These are phyloP conservation scores for Pseudochirops cupreus DNA, from an alignment of 2,797 vertebrate species.

Conservation along the genomic window DNA sequence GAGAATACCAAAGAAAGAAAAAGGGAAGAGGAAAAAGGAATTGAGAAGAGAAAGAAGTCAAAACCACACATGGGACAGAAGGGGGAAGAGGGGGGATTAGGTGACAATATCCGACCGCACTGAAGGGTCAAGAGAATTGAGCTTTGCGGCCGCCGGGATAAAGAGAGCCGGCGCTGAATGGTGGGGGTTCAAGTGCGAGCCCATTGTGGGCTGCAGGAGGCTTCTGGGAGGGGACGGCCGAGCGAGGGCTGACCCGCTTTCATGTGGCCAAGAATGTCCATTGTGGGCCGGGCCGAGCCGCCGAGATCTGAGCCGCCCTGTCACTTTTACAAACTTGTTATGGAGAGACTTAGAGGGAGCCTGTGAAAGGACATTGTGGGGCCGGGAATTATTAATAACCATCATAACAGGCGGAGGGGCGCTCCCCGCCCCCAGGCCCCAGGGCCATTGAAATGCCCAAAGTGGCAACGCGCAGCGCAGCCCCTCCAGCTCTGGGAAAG, in stretches of 20 bases:
- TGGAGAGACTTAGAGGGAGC: slow-evolving; percentile 64
- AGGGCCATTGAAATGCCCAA: neutral
- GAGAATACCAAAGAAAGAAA: slow-evolving; percentile 85
- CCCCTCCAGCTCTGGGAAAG: neutral
- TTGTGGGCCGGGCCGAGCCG: slow-evolving; percentile 77
- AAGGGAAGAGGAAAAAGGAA: slow-evolving; percentile 85
- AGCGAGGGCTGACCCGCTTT: slow-evolving; percentile 85
- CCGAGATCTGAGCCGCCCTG: slow-evolving; percentile 80
- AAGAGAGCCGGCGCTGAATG: slow-evolving; percentile 87
- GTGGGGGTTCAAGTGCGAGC: slow-evolving; percentile 88
- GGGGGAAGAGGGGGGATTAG: slow-evolving; percentile 90
- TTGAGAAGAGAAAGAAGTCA: slow-evolving; percentile 89
- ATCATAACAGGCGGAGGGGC: slow-evolving; percentile 70
- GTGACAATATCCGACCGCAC: slow-evolving; percentile 90
- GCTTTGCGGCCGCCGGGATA: slow-evolving; percentile 88
- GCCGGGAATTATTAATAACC: slow-evolving; percentile 56
- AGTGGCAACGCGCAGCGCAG: neutral
- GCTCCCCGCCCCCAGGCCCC: neutral
- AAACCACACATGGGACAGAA: slow-evolving; percentile 89
- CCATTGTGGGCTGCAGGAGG: slow-evolving; percentile 84
- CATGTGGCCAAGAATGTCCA: slow-evolving; percentile 84
- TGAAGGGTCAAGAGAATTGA: slow-evolving; percentile 89
- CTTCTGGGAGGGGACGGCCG: slow-evolving; percentile 83
- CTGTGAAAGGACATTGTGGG: slow-evolving; percentile 71
- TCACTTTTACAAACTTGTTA: slow-evolving; percentile 83